A percentile compares a stretch with the other conserved stretches of the same genome.
These are phyloP conservation scores for Aldabrachelys gigantea DNA, from an alignment of 2,113 vertebrate species.

Conservation along the genomic window DNA sequence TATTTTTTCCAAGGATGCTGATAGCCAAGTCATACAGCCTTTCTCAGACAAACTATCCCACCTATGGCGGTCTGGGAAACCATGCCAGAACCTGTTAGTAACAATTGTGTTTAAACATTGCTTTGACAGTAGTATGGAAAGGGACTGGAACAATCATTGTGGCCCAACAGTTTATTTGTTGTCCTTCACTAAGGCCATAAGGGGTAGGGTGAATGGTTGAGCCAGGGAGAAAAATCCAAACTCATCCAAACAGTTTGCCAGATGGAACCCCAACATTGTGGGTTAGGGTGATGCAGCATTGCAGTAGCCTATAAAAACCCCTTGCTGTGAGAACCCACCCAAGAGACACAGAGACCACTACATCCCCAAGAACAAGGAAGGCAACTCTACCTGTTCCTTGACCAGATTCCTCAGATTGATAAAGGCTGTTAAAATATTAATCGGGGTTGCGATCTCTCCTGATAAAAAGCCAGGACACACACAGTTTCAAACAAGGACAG, in stretches of 20 bases:
- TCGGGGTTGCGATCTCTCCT: neutral
- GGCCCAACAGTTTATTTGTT: neutral
- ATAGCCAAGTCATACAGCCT: neutral
- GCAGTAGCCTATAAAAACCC: neutral
- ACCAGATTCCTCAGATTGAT: neutral
- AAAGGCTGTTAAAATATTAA: neutral
- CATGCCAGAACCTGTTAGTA: neutral
- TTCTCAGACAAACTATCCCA: neutral
- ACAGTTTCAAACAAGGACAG: neutral
- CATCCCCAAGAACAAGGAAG: neutral
- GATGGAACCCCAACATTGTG: neutral
- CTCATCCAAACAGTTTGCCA: neutral
- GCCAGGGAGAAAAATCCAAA: neutral
- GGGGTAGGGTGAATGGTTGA: neutral
- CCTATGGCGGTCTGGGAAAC: too few species aligned
- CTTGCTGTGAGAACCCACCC: neutral
- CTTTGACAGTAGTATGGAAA: neutral
- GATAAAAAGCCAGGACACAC: neutral
- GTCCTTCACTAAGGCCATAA: neutral
- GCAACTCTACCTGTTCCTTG: neutral
- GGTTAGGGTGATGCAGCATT: neutral
- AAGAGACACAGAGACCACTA: too few species aligned
- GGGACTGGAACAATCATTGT: neutral
- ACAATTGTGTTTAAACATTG: neutral
- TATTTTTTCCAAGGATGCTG: neutral